Evolutionary conservation across 2,113 vertebrate species (phyloP).

Genomic region (Brachirus orientalis): DNA sequence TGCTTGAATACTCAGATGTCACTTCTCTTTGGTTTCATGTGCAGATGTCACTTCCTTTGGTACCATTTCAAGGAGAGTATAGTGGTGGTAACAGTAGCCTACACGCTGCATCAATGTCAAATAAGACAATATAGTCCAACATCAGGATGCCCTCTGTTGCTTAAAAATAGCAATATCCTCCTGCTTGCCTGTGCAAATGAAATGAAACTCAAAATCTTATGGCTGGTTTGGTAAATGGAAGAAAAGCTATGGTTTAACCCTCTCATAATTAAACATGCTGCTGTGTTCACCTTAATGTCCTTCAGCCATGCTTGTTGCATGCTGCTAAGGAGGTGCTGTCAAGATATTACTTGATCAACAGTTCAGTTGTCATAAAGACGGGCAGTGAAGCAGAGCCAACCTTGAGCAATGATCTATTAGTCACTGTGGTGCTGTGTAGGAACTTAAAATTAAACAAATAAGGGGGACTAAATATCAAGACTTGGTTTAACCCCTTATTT

Average conservation of each 20-base stretch:
- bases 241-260: background rate
- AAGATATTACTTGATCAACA: conserved; percentile 42
- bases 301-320: conserved; percentile 14
- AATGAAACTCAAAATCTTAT: background rate
- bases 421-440: conserved; percentile 15
- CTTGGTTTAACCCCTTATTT: conserved; percentile 11
- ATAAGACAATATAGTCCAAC: conserved; percentile 1
- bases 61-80: conserved; percentile 10
- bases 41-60: conserved; percentile 22
- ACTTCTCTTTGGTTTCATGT: conserved; percentile 35
- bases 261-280: background rate
- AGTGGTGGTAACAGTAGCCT: conserved; percentile 15
- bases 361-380: conserved; percentile 31
- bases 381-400: conserved; percentile 40
- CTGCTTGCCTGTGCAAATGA: background rate
- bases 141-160: background rate
- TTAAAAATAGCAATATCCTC: conserved; percentile 16
- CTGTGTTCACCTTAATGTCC: background rate
- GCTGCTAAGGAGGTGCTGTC: conserved; percentile 30
- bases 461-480: conserved; percentile 17
- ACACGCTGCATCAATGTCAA: conserved; percentile 30
- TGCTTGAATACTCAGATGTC: conserved; percentile 38
- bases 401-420: conserved; percentile 42
- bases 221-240: background rate
- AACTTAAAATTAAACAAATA: conserved; percentile 32